Conservation (phyloP, 2,113 vertebrate species). For the Chitala chitala region DNA sequence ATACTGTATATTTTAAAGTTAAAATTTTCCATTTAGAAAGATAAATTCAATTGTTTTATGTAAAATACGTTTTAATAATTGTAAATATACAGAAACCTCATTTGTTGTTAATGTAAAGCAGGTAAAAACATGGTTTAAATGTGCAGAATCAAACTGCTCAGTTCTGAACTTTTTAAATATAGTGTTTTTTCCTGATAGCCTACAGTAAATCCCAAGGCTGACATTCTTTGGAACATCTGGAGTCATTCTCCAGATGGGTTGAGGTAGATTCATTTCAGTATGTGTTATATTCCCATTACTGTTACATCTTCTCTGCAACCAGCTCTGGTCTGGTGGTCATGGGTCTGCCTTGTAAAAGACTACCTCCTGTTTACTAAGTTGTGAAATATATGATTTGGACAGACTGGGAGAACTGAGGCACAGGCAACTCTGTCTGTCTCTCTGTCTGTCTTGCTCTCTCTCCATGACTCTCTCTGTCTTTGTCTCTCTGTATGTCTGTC, state of each 20-base stretch:
- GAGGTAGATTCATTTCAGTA: conserved; percentile 37
- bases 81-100: background rate
- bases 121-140: background rate
- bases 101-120: background rate
- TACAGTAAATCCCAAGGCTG: conserved; percentile 27
- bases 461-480: conserved; percentile 18
- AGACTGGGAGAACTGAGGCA: conserved; percentile 38
- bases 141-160: background rate
- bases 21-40: background rate
- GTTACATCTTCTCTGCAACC: conserved; percentile 24
- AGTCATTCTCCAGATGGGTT: conserved; percentile 45
- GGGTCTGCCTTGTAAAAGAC: conserved; percentile 28
- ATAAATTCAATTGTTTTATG: background rate
- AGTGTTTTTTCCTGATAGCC: conserved; percentile 12
- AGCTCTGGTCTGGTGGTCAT: conserved; percentile 6
- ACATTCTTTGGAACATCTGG: conserved; percentile 21
- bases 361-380: conserved; percentile 32
- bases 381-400: conserved; percentile 37
- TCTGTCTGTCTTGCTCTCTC: conserved; percentile 16
- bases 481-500: too few relatives aligned
- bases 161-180: background rate
- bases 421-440: conserved; percentile 20
- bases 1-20: background rate
- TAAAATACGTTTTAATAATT: background rate
- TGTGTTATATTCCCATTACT: conserved; percentile 49